These are phyloP conservation scores for Xenops minutus DNA, from an alignment of 2,797 vertebrate species.

Conservation along the genomic window DNA sequence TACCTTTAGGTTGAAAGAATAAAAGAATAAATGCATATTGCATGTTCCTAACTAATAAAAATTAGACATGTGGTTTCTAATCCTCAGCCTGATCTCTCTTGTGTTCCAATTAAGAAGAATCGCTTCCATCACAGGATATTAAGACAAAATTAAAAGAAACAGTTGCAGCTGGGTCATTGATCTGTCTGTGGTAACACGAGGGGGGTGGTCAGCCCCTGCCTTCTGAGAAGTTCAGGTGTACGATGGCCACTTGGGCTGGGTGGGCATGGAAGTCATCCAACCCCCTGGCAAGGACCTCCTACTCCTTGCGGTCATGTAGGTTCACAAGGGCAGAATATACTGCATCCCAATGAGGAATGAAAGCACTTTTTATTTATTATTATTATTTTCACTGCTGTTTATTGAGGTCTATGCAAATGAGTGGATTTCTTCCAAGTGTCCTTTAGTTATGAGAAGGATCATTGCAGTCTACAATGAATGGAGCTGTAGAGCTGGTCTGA, in stretches of 20 bases:
- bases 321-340: neutral
- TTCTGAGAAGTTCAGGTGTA: neutral
- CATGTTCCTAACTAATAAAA: neutral
- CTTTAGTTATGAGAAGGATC: neutral
- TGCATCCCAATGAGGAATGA: neutral
- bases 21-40: neutral
- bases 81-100: neutral
- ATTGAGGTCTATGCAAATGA: neutral
- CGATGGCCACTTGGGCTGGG: neutral
- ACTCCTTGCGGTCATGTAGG: neutral
- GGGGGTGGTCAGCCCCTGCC: neutral
- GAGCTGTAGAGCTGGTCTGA: neutral
- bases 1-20: slow-evolving; percentile 4
- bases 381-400: neutral
- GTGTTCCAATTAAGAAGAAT: neutral
- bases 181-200: neutral
- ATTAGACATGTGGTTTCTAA: neutral
- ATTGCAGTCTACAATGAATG: neutral
- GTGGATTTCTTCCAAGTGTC: neutral
- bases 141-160: neutral
- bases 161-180: neutral
- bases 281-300: neutral
- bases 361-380: neutral
- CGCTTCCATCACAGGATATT: neutral
- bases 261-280: neutral